Evolutionary conservation across 1,140 invertebrate species (phyloP).

Genomic region (Paralvinella palmiformis): DNA sequence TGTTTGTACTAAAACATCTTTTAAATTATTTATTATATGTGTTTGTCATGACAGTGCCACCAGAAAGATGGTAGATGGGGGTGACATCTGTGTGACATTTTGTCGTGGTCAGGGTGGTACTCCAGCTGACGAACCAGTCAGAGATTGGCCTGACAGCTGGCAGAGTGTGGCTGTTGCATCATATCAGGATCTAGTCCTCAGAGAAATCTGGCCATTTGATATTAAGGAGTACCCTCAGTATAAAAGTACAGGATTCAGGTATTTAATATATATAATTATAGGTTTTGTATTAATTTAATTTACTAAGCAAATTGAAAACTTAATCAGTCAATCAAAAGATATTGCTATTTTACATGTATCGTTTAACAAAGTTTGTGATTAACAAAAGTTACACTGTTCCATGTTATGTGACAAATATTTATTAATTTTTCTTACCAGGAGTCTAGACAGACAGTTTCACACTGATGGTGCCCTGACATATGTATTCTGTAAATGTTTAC

Average conservation of each 20-base stretch:
- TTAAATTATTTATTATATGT: not conserved
- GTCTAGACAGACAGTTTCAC: conserved; percentile 56
- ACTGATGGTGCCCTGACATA: conserved; percentile 53
- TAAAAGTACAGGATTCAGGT: conserved; percentile 52
- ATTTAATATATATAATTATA: not conserved
- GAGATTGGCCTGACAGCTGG: conserved; percentile 61
- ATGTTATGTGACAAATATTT: conserved; percentile 1
- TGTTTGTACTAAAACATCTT: not conserved
- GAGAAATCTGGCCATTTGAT: conserved; percentile 49
- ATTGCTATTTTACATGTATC: too few species aligned
- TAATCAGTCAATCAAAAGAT: too few species aligned
- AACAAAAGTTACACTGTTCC: too few species aligned
- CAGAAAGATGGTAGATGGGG: conserved; percentile 42
- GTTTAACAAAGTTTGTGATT: too few species aligned
- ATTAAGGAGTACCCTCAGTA: conserved; percentile 40
- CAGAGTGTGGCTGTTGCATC: conserved; percentile 59
- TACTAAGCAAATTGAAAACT: too few species aligned
- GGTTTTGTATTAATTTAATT: not conserved
- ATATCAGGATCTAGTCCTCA: conserved; percentile 53
- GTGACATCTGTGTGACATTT: conserved; percentile 54
- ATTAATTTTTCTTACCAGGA: conserved; percentile 50
- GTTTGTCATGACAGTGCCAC: conserved; percentile 31
- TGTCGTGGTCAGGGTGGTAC: conserved; percentile 63
- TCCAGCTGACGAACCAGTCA: conserved; percentile 48
- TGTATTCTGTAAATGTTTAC: conserved; percentile 41